A percentile compares a stretch with the other conserved stretches of the same genome.
phyloP scores from a whole-genome alignment of 2,113 vertebrate genomes.

The Brachypodius melanocephalos region DNA sequence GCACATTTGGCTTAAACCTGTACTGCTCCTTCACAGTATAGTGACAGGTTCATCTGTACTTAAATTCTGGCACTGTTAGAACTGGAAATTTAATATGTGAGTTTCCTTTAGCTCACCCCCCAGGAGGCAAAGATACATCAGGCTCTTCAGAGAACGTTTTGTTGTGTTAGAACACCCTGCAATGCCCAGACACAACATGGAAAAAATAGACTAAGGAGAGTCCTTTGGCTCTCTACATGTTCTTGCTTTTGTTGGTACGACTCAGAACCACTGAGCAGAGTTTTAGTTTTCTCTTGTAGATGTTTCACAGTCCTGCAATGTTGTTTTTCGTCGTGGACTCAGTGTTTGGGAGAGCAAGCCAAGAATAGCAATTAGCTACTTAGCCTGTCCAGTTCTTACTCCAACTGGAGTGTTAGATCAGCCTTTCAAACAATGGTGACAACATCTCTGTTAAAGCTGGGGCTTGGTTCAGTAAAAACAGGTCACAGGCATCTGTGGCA shows the following conservation, averaged over 20 bases:
- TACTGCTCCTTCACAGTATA: neutral
- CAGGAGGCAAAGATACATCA: conserved; percentile 24
- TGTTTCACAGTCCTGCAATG: conserved; percentile 24
- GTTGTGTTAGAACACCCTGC: neutral
- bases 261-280: neutral
- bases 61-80: conserved; percentile 1
- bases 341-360: conserved; percentile 2
- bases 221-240: neutral
- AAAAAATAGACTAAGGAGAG: neutral
- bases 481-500: neutral
- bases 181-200: neutral
- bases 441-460: conserved; percentile 20
- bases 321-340: conserved; percentile 4
- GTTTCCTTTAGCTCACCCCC: conserved; percentile 16
- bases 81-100: conserved; percentile 9
- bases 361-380: conserved; percentile 71
- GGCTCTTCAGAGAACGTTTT: neutral
- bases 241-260: conserved; percentile 17
- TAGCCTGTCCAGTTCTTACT: conserved; percentile 46
- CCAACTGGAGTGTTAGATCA: conserved; percentile 9
- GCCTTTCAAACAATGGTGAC: conserved; percentile 40
- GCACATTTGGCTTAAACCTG: neutral
- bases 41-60: conserved; percentile 18
- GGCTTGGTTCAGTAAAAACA: neutral
- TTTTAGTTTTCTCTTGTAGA: conserved; percentile 12